Evolutionary conservation across 2,888 invertebrate genomes (phyloP).

Genomic region (Cryptocephalus primarius): DNA sequence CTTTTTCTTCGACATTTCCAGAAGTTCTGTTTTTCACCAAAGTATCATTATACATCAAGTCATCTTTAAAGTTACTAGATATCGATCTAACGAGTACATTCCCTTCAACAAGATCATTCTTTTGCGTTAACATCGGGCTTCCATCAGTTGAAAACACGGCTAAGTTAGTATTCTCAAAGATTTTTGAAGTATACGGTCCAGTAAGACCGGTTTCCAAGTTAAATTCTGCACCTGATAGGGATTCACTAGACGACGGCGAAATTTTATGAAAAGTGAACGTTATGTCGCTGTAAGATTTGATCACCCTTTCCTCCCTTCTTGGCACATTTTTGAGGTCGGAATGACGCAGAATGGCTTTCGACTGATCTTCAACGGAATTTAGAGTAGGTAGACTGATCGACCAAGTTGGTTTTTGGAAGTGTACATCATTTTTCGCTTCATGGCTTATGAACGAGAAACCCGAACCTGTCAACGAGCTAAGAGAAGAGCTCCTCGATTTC

Average conservation of each 20-base stretch:
- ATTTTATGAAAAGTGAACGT: neutral
- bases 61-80: neutral
- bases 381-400: too few relatives aligned
- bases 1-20: neutral
- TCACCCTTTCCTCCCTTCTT: too few relatives aligned
- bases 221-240: constrained; percentile 16
- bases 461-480: too few relatives aligned
- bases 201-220: constrained; percentile 14
- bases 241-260: constrained; percentile 6
- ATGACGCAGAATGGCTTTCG: too few relatives aligned
- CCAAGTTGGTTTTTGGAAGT: too few relatives aligned
- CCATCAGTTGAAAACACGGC: too few relatives aligned
- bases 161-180: neutral
- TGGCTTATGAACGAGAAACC: too few relatives aligned
- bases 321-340: too few relatives aligned
- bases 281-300: too few relatives aligned
- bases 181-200: constrained; percentile 4
- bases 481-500: too few relatives aligned
- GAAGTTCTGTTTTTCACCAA: constrained; percentile 6
- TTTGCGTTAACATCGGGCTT: neutral
- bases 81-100: neutral
- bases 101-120: neutral
- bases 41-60: constrained; percentile 14
- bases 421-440: too few relatives aligned
- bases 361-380: neutral